Evolutionary conservation across 2,888 invertebrate genomes (phyloP).

Genomic region (Steinernema hermaphroditum): DNA sequence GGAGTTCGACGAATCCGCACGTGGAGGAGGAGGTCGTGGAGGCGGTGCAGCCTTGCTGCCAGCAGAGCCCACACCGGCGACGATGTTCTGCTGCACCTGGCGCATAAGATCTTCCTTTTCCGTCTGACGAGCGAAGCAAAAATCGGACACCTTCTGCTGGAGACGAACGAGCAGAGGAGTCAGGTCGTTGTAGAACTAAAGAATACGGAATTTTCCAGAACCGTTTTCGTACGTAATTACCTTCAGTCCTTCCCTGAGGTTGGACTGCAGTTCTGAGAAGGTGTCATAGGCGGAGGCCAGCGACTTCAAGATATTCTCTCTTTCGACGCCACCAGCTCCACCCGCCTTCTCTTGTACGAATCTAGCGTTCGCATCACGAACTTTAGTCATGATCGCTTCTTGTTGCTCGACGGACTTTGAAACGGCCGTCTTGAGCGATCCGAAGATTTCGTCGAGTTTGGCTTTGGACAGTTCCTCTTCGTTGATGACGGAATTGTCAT

Average conservation of each 20-base stretch:
- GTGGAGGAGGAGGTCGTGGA: slow-evolving; percentile 52
- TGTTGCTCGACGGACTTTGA: slow-evolving; percentile 78
- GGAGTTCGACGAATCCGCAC: slow-evolving; percentile 33
- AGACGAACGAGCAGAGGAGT: slow-evolving; percentile 84
- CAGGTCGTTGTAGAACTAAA: slow-evolving; percentile 72
- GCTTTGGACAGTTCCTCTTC: slow-evolving; percentile 72
- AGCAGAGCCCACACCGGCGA: slow-evolving; percentile 43
- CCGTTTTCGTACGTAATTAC: too few relatives aligned
- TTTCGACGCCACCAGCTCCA: slow-evolving; percentile 66
- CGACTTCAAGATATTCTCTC: slow-evolving; percentile 72
- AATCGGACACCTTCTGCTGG: slow-evolving; percentile 91
- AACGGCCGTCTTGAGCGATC: slow-evolving; percentile 79
- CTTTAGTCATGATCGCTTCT: slow-evolving; percentile 74
- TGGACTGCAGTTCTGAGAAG: slow-evolving; percentile 84
- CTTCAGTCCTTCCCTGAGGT: slow-evolving; percentile 92
- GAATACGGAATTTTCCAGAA: slow-evolving; percentile 33
- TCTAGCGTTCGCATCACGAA: slow-evolving; percentile 71
- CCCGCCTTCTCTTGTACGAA: slow-evolving; percentile 75
- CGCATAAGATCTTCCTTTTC: slow-evolving; percentile 96
- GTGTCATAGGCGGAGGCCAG: slow-evolving; percentile 88
- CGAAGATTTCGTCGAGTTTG: slow-evolving; percentile 77
- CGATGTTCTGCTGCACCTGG: slow-evolving; percentile 76
- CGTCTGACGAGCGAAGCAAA: slow-evolving; percentile 95
- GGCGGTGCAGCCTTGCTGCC: slow-evolving; percentile 39
- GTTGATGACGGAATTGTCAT: slow-evolving; percentile 38